Percentiles rank a stretch among this genome's conserved stretches.
Evolutionary conservation across 1,140 invertebrate species (phyloP).

Genomic region (Lepidurus arcticus): DNA sequence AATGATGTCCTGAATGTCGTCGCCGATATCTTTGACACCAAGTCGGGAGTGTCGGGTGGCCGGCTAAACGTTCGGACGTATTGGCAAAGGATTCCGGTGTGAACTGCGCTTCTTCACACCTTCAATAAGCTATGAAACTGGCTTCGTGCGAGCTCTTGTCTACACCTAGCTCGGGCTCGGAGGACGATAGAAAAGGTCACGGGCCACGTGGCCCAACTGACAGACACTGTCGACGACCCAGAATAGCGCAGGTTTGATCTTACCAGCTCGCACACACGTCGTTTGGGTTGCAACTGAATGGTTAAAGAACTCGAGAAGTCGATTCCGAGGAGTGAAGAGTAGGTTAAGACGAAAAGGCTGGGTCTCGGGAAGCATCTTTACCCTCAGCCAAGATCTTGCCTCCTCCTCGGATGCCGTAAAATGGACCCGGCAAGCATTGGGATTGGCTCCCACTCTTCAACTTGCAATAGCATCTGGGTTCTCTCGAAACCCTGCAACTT

Average conservation of each 20-base stretch:
- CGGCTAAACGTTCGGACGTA: not conserved
- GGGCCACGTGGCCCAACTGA: conserved; percentile 15
- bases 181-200: conserved; percentile 21
- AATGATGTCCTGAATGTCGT: conserved; percentile 1
- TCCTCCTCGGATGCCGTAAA: not conserved
- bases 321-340: conserved; percentile 10
- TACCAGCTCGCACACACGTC: conserved; percentile 5
- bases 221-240: conserved; percentile 17
- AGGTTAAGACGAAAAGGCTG: not conserved
- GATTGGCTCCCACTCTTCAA: not conserved
- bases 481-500: no score
- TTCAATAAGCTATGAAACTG: conserved; percentile 4
- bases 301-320: conserved; percentile 13
- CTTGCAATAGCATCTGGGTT: not conserved
- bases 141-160: conserved; percentile 3
- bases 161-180: not conserved
- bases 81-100: not conserved
- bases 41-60: not conserved
- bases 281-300: conserved; percentile 11
- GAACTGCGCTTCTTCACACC: not conserved
- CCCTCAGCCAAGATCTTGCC: not conserved
- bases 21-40: conserved; percentile 12
- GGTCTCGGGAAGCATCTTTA: not conserved
- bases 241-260: not conserved
- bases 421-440: not conserved